Evolutionary conservation across 2,888 invertebrate species (phyloP).

Genomic region (Eilema sororculum): DNA sequence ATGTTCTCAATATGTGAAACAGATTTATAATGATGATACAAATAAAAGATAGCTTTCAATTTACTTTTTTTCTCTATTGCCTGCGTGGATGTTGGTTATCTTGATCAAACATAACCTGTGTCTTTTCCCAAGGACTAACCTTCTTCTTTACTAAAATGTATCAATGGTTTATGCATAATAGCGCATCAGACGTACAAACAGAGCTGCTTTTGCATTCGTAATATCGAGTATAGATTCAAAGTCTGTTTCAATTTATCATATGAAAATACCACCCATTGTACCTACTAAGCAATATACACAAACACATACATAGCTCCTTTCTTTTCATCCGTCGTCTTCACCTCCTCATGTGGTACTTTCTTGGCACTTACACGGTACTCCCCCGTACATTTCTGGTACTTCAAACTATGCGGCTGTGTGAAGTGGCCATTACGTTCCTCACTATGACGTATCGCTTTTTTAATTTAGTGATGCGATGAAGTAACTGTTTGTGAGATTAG

Average conservation of each 20-base stretch:
- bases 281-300: background rate
- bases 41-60: too few species aligned
- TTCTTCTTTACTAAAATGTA: too few species aligned
- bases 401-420: conserved; percentile 46
- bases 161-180: too few species aligned
- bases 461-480: conserved; percentile 34
- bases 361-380: conserved; percentile 33
- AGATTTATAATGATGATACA: too few species aligned
- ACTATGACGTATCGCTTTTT: conserved; percentile 54
- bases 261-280: background rate
- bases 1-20: too few species aligned
- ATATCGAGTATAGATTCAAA: too few species aligned
- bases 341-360: conserved; percentile 34
- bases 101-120: too few species aligned
- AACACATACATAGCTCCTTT: background rate
- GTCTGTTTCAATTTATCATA: background rate
- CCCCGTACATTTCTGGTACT: conserved; percentile 34
- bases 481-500: conserved; percentile 2
- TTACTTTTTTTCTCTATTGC: too few species aligned
- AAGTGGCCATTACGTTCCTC: conserved; percentile 63
- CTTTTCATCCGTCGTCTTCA: conserved; percentile 11
- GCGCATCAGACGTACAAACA: too few species aligned
- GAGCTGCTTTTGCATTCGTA: too few species aligned
- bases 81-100: too few species aligned
- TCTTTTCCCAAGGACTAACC: too few species aligned